Base-by-base conservation (phyloP, 2,888 invertebrate species). In the Bellardia bayeri region DNA sequence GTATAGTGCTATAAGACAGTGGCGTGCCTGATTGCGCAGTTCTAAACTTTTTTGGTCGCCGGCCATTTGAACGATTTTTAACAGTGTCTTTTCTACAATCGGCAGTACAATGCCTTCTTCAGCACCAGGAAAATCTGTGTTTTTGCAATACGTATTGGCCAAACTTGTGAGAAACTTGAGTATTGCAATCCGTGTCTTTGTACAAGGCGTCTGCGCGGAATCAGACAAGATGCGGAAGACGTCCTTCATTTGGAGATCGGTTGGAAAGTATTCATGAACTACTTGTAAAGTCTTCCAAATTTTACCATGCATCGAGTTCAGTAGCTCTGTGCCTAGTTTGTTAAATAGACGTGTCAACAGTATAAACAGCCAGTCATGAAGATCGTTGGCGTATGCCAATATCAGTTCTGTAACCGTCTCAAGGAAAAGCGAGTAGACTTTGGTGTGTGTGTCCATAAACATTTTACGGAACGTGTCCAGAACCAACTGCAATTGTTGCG, bases 401-500 rank as follows among this genome's bases (percentile, higher is more conserved):
- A 99, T 96, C 91, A 99, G 95, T 92, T 98, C 98, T 91, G 97
- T 97, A 58, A 99, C 95, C 0, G 98, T 97, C 92, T 99, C 99
- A 92, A 99, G 94, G 93, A 99, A 98, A 86, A 99, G 94, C 69
- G 97, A 97, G 94, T 99, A 97, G 89, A 98, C 98, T 94, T 98
- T 97, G 90, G 98, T 96, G 94, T 99, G 98, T 3, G 98, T 97
- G 94, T 99, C 99, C 95, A 98, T 98, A 93, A 99, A 99, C 98
- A 99, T 98, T 94, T 98, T 97, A 88, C 98, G 97, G 91, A 99
- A 97, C 88, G 98, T 96, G 90, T 99, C 99, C 0, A 98, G 97
- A n/a, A 98, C 96, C 89, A 97, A 96, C 87, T 97, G 95, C 89
- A 97, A 93, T 91, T 97, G 96, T 82, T 94, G 94, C 11, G 94